Conservation (phyloP, 2,797 vertebrate genomes). For the Cottoperca gobio region DNA sequence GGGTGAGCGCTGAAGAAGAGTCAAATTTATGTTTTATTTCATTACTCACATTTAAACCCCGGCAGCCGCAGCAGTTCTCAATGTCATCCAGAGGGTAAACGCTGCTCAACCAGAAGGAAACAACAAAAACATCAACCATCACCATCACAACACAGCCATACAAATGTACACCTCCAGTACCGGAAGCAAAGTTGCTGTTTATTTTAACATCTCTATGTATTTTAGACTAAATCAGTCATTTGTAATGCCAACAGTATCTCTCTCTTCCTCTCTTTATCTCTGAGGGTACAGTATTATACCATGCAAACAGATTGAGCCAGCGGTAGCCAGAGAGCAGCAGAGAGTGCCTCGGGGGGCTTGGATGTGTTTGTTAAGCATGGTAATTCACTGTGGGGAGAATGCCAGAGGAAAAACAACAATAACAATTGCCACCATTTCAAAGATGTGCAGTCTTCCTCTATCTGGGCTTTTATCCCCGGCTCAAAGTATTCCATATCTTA, state of each 20-base stretch:
- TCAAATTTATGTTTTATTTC: constrained; percentile 77
- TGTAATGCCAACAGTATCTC: constrained; percentile 14
- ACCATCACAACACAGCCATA: not conserved
- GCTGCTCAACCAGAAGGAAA: constrained; percentile 28
- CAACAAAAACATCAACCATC: constrained; percentile 23
- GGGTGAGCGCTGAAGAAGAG: constrained; percentile 65
- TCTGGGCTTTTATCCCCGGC: constrained; percentile 48
- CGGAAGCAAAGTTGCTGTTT: constrained; percentile 20
- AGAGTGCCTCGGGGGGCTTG: constrained; percentile 44
- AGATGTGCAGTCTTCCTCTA: constrained; percentile 30
- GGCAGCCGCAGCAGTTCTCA: constrained; percentile 55
- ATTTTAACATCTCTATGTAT: constrained; percentile 19
- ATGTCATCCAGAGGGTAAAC: constrained; percentile 75
- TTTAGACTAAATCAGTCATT: constrained; percentile 24
- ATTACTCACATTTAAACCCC: constrained; percentile 67
- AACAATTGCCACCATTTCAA: constrained; percentile 41
- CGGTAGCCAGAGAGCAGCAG: constrained; percentile 32
- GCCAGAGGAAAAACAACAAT: constrained; percentile 2
- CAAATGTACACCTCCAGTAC: constrained; percentile 3
- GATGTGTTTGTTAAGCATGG: constrained; percentile 67
- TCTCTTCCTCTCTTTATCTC: constrained; percentile 31
- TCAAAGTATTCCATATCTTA: constrained; percentile 63
- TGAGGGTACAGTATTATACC: constrained; percentile 38
- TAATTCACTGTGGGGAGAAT: constrained; percentile 54
- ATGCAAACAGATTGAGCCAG: constrained; percentile 46